A percentile compares a stretch with the other conserved stretches of the same genome.
Evolutionary conservation across 2,888 invertebrate species (phyloP).

Genomic region (Agonopterix heracliana): DNA sequence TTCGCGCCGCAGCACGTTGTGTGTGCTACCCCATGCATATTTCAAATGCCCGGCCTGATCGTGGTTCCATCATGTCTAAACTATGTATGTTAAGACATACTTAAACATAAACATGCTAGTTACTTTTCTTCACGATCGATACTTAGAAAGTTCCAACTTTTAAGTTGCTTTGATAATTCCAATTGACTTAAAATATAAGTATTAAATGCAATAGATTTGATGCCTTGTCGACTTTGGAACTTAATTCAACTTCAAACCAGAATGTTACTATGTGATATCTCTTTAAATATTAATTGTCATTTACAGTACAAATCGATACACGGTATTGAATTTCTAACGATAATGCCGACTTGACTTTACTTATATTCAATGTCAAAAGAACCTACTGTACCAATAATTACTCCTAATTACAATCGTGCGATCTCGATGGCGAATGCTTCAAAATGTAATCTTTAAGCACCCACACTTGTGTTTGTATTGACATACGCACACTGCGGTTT

Average conservation of each 20-base stretch:
- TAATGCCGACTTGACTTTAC: not conserved
- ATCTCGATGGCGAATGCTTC: slow-evolving; percentile 16
- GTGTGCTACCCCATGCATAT: slow-evolving; percentile 2
- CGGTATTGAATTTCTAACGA: not conserved
- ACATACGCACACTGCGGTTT: slow-evolving; percentile 30
- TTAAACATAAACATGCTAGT: no score
- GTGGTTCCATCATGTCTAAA: not conserved
- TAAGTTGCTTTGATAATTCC: no score
- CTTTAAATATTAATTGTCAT: not conserved
- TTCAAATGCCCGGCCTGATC: slow-evolving; percentile 1
- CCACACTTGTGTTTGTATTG: slow-evolving; percentile 25
- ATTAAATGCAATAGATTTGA: no score
- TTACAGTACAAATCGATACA: not conserved
- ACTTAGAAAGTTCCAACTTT: no score
- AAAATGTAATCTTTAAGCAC: slow-evolving; percentile 12
- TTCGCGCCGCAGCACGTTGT: not conserved
- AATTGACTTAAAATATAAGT: no score
- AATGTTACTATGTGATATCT: no score
- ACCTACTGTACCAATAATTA: slow-evolving; percentile 3
- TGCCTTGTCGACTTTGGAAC: no score
- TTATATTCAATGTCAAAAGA: not conserved
- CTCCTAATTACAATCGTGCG: slow-evolving; percentile 29
- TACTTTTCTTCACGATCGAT: no score
- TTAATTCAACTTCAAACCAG: no score
- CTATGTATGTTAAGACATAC: no score